These are phyloP conservation scores for Bradypodion pumilum DNA, from an alignment of 2,797 vertebrate species.

Conservation along the genomic window DNA sequence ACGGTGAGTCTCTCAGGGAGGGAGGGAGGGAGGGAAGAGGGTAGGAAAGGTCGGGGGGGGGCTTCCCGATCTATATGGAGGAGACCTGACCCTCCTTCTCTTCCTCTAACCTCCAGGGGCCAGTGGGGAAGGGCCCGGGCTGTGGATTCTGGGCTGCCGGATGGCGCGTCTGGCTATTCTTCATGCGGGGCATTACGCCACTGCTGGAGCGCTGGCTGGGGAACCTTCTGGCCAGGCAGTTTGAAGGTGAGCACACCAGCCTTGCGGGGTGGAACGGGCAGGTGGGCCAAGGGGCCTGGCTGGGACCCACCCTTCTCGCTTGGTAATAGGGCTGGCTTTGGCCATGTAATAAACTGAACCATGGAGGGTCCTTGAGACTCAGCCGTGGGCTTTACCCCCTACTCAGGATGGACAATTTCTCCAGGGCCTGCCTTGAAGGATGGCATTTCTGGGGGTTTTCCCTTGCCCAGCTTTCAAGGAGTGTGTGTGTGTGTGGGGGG, in stretches of 20 bases:
- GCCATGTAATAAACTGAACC: too few relatives aligned
- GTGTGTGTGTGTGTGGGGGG: neutral
- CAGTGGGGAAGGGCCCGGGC: conserved; percentile 97
- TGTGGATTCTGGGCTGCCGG: conserved; percentile 99
- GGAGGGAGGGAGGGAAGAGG: accelerated
- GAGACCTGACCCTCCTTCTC: neutral
- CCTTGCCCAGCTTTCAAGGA: neutral
- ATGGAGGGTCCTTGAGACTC: too few relatives aligned
- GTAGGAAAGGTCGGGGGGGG: too few relatives aligned
- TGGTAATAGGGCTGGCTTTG: too few relatives aligned
- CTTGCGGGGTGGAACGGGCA: too few relatives aligned
- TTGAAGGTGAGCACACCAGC: conserved; percentile 86
- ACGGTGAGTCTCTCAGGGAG: conserved; percentile 80
- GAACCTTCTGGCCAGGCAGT: conserved; percentile 97
- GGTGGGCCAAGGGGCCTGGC: too few relatives aligned
- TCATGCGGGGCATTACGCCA: conserved; percentile 98
- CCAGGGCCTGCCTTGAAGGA: too few relatives aligned
- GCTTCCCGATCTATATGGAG: too few relatives aligned
- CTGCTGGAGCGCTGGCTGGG: conserved; percentile 97
- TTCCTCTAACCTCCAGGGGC: conserved; percentile 79
- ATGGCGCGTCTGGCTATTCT: conserved; percentile 99
- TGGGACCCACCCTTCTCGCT: too few relatives aligned
- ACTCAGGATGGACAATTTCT: too few relatives aligned
- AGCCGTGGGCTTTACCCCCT: too few relatives aligned
- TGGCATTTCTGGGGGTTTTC: neutral